Base-by-base conservation (phyloP, 1,140 invertebrate species). In the Hirudo medicinalis region DNA sequence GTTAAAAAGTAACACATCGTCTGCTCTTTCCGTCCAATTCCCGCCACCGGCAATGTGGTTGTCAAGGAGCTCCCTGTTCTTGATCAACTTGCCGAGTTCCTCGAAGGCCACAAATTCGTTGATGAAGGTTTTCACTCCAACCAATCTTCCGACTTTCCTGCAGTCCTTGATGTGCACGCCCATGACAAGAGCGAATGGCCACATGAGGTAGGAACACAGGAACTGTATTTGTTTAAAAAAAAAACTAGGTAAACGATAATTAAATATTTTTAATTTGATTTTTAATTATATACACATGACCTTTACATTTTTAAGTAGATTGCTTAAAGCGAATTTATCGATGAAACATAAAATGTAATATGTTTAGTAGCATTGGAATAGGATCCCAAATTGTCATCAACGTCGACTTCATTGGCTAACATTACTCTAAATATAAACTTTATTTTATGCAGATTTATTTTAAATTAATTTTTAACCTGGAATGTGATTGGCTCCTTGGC, bases 51-150 rank as follows among this genome's bases (percentile, higher is more conserved):
- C 40, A 49, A 54, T 54, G 40, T 70, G 69, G 1, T 36, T 53
- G n/a, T 49, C 53, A 43, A 70, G 69, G 36, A 49, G 69, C 8
- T 70, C 25, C 29, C 75, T 74, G 74, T 80, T 78, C 69, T 78
- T 78, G 22, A 78, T 74, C 13, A 77, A 76, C 20, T 78, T 72
- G 5, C 76, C 76, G 0, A 80, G 71, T 40, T 76, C 72, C 32
- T 77, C 76, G 71, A 79, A 82, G 4, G 80, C 80, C 2, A 80
- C 72, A 72, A 82, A 82, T 67, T 82, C 80, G 71, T 82, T 82
- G 27, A 80, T 69, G 68, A 81, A 80, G 40, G 78, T 79, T 68
- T 82, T 82, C 11, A 80, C 68, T 22, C 80, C 80, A 54, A 74
- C 74, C 13, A 79, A 72, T 66, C 76, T 75, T 19, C 73, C 78